Evolutionary conservation across 2,797 vertebrate genomes (phyloP).

Genomic region (Hybognathus amarus): DNA sequence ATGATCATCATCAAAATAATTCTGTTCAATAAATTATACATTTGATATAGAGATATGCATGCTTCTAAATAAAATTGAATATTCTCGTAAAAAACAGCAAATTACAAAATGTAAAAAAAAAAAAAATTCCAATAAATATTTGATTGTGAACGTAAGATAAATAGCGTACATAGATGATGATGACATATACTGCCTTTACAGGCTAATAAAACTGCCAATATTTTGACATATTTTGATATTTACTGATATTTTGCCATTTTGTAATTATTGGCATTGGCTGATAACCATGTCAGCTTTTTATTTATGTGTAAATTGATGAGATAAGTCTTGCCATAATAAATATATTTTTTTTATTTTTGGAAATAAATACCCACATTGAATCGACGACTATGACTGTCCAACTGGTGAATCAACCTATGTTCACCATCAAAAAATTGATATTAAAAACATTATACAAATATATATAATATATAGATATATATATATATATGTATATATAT

Average conservation of each 20-base stretch:
- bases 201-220: not conserved
- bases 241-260: not conserved
- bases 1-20: not conserved
- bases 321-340: not conserved
- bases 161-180: no score
- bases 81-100: not conserved
- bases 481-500: no score
- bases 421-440: not conserved
- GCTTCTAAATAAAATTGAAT: not conserved
- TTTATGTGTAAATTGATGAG: not conserved
- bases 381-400: not conserved
- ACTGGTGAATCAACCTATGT: not conserved
- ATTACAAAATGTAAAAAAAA: not conserved
- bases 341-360: not conserved
- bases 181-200: not conserved
- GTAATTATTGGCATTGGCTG: not conserved
- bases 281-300: not conserved
- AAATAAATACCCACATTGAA: not conserved
- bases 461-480: no score
- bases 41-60: not conserved
- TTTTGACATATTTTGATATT: not conserved
- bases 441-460: no score
- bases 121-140: not conserved
- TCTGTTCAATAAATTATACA: not conserved
- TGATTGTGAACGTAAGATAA: not conserved